Percentiles rank a stretch among this genome's conserved stretches.
Conservation (phyloP, 2,113 vertebrate genomes). For the Platysteira castanea region DNA sequence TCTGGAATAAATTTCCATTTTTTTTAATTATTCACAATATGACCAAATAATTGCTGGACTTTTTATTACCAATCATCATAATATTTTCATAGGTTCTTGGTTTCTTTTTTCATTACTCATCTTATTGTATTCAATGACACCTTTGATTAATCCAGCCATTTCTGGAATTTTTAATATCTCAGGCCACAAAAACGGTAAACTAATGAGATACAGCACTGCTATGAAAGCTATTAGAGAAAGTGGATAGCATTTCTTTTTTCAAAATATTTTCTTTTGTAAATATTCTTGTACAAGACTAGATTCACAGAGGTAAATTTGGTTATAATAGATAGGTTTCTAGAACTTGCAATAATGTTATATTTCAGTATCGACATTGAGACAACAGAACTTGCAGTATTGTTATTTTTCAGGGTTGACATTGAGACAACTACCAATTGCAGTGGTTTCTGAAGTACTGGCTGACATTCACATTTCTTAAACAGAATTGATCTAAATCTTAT, state of each 20-base stretch:
- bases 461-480: not conserved
- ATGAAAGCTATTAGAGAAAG: not conserved
- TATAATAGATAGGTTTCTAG: not conserved
- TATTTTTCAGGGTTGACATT: not conserved
- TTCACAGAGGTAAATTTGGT: not conserved
- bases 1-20: slow-evolving; percentile 29
- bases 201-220: not conserved
- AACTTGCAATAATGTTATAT: not conserved
- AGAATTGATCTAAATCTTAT: not conserved
- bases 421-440: not conserved
- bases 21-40: slow-evolving; percentile 36
- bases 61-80: slow-evolving; percentile 2
- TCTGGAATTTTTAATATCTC: not conserved
- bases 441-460: fast-evolving
- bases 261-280: not conserved
- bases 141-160: not conserved
- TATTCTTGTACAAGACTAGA: not conserved
- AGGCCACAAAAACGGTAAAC: not conserved
- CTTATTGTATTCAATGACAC: not conserved
- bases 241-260: not conserved
- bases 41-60: slow-evolving; percentile 13
- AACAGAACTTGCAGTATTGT: not conserved
- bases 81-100: not conserved
- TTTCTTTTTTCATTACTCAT: not conserved
- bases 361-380: not conserved